phyloP scores from a whole-genome alignment of 2,113 vertebrate species.

The Gila orcuttii region DNA sequence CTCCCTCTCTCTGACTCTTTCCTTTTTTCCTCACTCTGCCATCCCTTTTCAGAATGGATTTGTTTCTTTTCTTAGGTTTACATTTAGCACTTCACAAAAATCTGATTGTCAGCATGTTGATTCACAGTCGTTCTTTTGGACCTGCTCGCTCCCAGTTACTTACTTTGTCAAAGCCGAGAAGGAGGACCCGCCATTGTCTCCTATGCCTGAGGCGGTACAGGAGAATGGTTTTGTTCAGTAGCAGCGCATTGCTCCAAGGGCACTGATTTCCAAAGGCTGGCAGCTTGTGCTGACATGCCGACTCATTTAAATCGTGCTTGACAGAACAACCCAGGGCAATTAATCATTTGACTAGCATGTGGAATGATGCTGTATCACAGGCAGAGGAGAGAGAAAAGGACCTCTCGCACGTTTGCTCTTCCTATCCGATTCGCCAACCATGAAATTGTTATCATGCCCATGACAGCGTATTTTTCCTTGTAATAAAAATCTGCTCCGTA shows the following conservation, averaged over 20 bases:
- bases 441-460: slow-evolving; percentile 54
- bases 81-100: slow-evolving; percentile 15
- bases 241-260: slow-evolving; percentile 47
- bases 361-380: slow-evolving; percentile 52
- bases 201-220: slow-evolving; percentile 36
- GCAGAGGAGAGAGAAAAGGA: slow-evolving; percentile 37
- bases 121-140: slow-evolving; percentile 9
- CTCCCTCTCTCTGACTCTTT: background rate
- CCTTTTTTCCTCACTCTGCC: background rate
- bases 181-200: slow-evolving; percentile 6
- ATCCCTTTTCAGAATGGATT: slow-evolving; percentile 11
- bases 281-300: slow-evolving; percentile 44
- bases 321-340: slow-evolving; percentile 56
- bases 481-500: slow-evolving; percentile 44
- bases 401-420: slow-evolving; percentile 53
- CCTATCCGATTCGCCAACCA: slow-evolving; percentile 48
- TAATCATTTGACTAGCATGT: slow-evolving; percentile 58
- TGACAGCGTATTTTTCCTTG: slow-evolving; percentile 50
- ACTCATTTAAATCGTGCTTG: slow-evolving; percentile 48
- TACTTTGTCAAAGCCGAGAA: slow-evolving; percentile 27
- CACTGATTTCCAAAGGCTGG: slow-evolving; percentile 53
- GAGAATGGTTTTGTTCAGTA: slow-evolving; percentile 43
- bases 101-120: background rate
- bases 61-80: slow-evolving; percentile 28
- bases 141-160: slow-evolving; percentile 21